These are phyloP conservation scores for Terebella lapidaria DNA, from an alignment of 2,888 invertebrate species.

Conservation along the genomic window DNA sequence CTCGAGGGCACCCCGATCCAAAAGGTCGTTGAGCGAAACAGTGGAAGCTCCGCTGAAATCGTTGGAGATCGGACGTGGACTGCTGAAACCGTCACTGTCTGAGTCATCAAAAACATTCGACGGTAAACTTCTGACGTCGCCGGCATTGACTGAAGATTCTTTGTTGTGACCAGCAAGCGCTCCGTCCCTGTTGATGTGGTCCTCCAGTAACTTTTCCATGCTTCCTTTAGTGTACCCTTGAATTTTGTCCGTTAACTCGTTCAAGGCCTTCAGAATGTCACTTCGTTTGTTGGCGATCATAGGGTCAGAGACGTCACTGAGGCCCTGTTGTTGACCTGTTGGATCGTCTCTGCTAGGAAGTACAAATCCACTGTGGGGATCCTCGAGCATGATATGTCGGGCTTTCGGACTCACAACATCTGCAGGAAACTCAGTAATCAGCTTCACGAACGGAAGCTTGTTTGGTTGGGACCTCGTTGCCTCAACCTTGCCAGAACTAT, in stretches of 20 bases:
- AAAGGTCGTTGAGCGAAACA: constrained; percentile 43
- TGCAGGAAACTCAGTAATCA: too few relatives aligned
- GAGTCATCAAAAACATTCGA: constrained; percentile 5
- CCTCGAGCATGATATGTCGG: too few relatives aligned
- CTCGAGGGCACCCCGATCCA: constrained; percentile 29
- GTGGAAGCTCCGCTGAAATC: constrained; percentile 30
- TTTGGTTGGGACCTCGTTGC: too few relatives aligned
- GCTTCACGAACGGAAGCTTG: too few relatives aligned
- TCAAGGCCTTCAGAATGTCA: background rate
- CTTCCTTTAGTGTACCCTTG: background rate
- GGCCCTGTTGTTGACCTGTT: too few relatives aligned
- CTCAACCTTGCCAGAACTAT: too few relatives aligned
- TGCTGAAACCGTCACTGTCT: background rate
- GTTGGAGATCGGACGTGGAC: background rate
- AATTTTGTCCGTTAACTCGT: background rate
- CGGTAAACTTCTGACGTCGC: constrained; percentile 18
- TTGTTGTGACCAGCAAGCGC: background rate
- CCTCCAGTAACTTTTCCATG: background rate
- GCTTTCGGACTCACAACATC: too few relatives aligned
- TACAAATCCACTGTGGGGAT: too few relatives aligned
- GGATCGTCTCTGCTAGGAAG: too few relatives aligned
- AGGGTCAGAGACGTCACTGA: too few relatives aligned
- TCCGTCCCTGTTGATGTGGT: background rate
- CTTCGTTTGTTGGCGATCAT: background rate
- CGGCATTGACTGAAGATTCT: constrained; percentile 11